These are phyloP conservation scores for Apoda limacodes DNA, from an alignment of 2,888 invertebrate species.

Conservation along the genomic window DNA sequence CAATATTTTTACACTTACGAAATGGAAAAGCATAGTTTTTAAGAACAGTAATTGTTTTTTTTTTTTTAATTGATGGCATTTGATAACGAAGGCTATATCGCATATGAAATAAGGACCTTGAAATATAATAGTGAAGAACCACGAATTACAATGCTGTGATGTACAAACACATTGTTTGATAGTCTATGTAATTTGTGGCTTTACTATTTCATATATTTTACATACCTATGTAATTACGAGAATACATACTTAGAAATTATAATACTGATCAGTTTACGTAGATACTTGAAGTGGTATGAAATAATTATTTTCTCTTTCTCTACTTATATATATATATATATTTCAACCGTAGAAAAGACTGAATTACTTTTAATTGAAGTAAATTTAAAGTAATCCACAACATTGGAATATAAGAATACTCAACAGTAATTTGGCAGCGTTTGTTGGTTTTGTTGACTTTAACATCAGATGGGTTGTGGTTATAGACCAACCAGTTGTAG, in stretches of 20 bases:
- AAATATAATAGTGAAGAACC: not conserved
- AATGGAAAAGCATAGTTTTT: too few species aligned
- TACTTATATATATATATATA: slow-evolving; percentile 27
- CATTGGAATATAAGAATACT: slow-evolving; percentile 54
- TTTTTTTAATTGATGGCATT: too few species aligned
- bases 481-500: slow-evolving; percentile 50
- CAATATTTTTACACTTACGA: too few species aligned
- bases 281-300: slow-evolving; percentile 30
- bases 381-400: slow-evolving; percentile 43
- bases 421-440: slow-evolving; percentile 48
- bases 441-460: slow-evolving; percentile 27
- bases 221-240: slow-evolving; percentile 65
- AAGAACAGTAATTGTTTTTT: too few species aligned
- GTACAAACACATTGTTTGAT: too few species aligned
- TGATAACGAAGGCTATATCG: too few species aligned
- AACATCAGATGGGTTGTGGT: slow-evolving; percentile 51
- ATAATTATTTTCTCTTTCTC: slow-evolving; percentile 40
- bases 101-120: too few species aligned
- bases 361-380: slow-evolving; percentile 39
- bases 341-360: slow-evolving; percentile 64
- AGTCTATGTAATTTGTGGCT: too few species aligned
- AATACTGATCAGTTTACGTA: slow-evolving; percentile 54
- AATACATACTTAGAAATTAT: too few species aligned
- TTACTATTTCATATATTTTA: slow-evolving; percentile 53
- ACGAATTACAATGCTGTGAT: too few species aligned